phyloP scores from a whole-genome alignment of 2,888 invertebrate species.

The Aelia acuminata region DNA sequence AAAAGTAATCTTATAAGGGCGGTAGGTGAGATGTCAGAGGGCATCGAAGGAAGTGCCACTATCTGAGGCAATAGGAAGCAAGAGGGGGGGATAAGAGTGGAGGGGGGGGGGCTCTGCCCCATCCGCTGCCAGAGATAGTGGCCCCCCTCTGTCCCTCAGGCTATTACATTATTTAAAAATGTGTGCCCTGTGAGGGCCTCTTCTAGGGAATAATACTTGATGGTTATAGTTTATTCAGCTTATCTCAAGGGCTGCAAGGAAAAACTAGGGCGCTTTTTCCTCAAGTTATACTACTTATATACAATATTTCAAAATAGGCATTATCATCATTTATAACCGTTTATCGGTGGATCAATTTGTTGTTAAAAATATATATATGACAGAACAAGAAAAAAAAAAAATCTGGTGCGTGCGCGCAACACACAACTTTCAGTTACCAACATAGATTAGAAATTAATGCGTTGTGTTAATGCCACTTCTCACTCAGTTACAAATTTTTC shows the following conservation, averaged over 20 bases:
- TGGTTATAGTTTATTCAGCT: slow-evolving; percentile 22
- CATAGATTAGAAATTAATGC: no score
- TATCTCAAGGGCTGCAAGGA: not conserved
- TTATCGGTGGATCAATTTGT: not conserved
- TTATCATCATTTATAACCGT: not conserved
- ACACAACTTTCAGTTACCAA: no score
- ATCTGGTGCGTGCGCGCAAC: no score
- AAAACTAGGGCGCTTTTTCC: not conserved
- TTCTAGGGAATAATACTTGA: not conserved
- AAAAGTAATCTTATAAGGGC: not conserved
- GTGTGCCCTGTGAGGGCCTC: not conserved
- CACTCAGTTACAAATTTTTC: no score
- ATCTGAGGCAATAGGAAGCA: not conserved
- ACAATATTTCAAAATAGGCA: not conserved
- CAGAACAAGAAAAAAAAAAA: no score
- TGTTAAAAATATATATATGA: no score
- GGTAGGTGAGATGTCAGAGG: not conserved
- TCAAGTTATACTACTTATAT: not conserved
- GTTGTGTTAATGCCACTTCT: no score
- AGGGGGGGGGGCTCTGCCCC: no score
- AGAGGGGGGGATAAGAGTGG: not conserved
- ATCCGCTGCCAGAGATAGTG: slow-evolving; percentile 15
- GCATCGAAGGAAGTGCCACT: not conserved
- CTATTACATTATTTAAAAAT: slow-evolving; percentile 43
- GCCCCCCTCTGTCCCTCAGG: not conserved